A percentile compares a stretch with the other conserved stretches of the same genome.
Conservation (phyloP, 2,113 vertebrate genomes). For the Monopterus albus region DNA sequence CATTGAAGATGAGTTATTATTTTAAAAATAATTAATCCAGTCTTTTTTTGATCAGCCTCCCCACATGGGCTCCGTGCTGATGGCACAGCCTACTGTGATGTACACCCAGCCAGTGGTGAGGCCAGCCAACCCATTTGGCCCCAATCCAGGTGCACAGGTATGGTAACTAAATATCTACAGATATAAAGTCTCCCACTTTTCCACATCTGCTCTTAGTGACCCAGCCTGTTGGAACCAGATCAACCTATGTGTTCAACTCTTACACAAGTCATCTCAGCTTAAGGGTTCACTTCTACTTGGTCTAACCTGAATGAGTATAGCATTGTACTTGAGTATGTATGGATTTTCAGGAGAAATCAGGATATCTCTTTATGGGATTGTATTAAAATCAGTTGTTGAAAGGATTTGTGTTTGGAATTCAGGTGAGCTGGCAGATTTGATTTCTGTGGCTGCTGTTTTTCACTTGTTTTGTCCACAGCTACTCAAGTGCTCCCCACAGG, state of each 20-base stretch:
- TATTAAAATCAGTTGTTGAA: too few species aligned
- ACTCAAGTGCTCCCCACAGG: too few species aligned
- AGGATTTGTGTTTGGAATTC: too few species aligned
- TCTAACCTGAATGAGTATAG: too few species aligned
- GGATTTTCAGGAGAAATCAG: neutral
- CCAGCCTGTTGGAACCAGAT: neutral
- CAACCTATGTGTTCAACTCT: neutral
- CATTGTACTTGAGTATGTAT: too few species aligned
- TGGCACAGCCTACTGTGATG: constrained; percentile 95
- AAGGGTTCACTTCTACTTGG: neutral
- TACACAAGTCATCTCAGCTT: neutral
- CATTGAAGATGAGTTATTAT: too few species aligned
- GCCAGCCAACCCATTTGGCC: constrained; percentile 93
- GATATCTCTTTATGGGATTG: neutral
- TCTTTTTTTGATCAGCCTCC: constrained; percentile 80
- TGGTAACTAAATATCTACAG: constrained; percentile 56
- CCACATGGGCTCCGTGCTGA: constrained; percentile 91
- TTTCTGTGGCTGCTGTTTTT: too few species aligned
- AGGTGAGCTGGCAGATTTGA: too few species aligned
- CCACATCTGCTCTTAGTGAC: neutral
- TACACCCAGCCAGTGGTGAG: constrained; percentile 94
- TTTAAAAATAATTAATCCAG: too few species aligned
- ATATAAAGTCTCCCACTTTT: neutral
- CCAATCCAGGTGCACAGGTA: constrained; percentile 93
- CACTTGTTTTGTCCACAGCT: too few species aligned